Base-by-base conservation (phyloP, 2,888 invertebrate genomes). In the Enchytraeus crypticus region DNA sequence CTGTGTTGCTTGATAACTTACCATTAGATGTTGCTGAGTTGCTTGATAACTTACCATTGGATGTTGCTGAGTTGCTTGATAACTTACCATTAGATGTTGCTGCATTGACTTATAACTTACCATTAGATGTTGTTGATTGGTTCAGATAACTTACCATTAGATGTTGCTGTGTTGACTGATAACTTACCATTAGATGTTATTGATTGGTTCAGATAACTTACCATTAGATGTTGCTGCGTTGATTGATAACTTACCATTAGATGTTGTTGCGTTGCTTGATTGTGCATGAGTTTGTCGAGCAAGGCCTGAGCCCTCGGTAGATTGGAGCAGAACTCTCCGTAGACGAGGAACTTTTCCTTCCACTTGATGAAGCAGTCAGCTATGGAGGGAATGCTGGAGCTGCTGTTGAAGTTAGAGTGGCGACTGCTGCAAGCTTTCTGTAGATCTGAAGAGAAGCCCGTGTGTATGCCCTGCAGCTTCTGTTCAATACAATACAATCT, bases 281-380 rank as follows among this genome's bases (percentile, higher is more conserved):
- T 60, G 34, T 63, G 60, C 23, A 27, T 27, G 33, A 67, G 45
- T 46, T 66, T 60, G 78, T 91, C 90, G 61, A 97, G 84, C 62
- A 86, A 83, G 66, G 87, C 87, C 76, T 92, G 91, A 18, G 95
- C 93, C 58, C 84, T 83, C 0, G 92, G 88, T 64, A 98, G 84
- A 79, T 92, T 91, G 53, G 95, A 89, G 82, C 97, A 97, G 80
- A 96, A 98, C 74, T 90, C 89, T 18, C 95, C 96, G 76, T 98
- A 98, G 59, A 92, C 85, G 34, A 96, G 84, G 77, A 98, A 88
- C 64, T 88, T 86, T 75, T 91, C 89, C 71, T 93, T 87, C 86
- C 89, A 92, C 71, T 88, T 87, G 56, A 93, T 84, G 60, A 69
- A 69, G 51, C 68, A 68, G 47, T 65, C 65, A 4, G 66, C 51